These are phyloP conservation scores for Hystrix cristata DNA, from an alignment of 2,113 vertebrate species.

Conservation along the genomic window DNA sequence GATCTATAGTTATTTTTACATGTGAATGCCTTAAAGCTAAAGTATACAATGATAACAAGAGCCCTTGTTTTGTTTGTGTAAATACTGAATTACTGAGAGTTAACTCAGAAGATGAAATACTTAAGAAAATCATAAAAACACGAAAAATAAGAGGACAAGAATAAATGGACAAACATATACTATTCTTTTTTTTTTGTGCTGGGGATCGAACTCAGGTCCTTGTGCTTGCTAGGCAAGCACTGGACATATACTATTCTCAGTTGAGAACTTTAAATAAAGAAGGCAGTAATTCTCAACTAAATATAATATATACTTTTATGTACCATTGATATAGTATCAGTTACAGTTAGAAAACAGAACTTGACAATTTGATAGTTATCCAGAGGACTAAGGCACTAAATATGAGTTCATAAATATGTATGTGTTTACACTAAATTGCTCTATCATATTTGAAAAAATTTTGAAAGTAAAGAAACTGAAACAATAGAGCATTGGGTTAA, in stretches of 20 bases:
- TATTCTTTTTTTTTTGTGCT: background rate
- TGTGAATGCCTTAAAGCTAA: background rate
- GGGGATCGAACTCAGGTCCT: no score
- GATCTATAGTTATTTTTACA: slow-evolving; percentile 20
- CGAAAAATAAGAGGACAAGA: background rate
- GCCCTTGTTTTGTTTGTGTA: background rate
- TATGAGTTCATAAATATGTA: slow-evolving; percentile 33
- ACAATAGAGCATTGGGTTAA: background rate
- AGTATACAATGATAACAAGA: background rate
- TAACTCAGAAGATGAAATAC: slow-evolving; percentile 24
- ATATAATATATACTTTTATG: background rate
- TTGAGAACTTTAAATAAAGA: slow-evolving; percentile 55
- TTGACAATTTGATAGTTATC: background rate
- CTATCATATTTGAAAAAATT: slow-evolving; percentile 54
- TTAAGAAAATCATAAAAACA: slow-evolving; percentile 41
- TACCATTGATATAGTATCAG: background rate
- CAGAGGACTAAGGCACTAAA: slow-evolving; percentile 19
- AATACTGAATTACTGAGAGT: slow-evolving; percentile 42
- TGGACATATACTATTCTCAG: background rate
- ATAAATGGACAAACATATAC: background rate
- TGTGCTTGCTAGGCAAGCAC: no score
- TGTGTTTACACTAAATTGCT: background rate
- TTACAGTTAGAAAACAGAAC: slow-evolving; percentile 34
- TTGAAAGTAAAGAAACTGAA: slow-evolving; percentile 54
- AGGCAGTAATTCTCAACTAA: slow-evolving; percentile 13